Base-by-base conservation (phyloP, 2,797 vertebrate genomes). In the Molossus molossus region DNA sequence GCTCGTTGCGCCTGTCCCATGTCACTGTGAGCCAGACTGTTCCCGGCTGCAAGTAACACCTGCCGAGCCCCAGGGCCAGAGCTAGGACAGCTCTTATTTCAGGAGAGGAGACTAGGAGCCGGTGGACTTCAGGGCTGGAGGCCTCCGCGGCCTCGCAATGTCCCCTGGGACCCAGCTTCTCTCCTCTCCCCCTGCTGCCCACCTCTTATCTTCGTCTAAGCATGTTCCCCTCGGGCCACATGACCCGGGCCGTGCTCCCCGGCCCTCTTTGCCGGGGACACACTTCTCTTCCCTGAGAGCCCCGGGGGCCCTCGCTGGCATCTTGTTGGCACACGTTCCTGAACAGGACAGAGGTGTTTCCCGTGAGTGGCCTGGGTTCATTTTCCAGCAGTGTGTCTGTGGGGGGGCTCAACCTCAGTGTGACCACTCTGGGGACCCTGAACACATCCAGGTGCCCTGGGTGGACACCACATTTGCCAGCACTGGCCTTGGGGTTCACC, bases 31-130 rank as follows among this genome's bases (percentile, higher is more conserved):
- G 64, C 80, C 87, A 80, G 64, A 53, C 65, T 81, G 60, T 90
- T 89, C 85, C 91, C 81, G 64, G 33, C 45, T 67, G 72, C 79
- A 95, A 89, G 86, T 27, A 95, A 73, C 25, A 67, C 72, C 62
- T 45, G 58, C 2, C 17, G 23, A 79, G 12, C 69, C 62, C 72
- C 50, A 17, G 57, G 10, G 27, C 20, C 45, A 37, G 65, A 64
- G 72, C 48, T 57, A 79, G 58, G 25, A 14, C 9, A 7, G 53
- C 60, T 58, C 55, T 50, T 83, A 15, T 13, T 91, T 84, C 58
- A 37, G 9, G 29, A 72, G 27, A 33, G 64, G 21, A 84, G 75
- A 29, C 29, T 15, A 37, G 50, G 48, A 5, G 25, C 17, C 23
- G 23, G 23, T 11, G 7, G n/a, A 88, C 53, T 48, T 72, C 27